phyloP scores from a whole-genome alignment of 2,797 vertebrate species.

The Chromobotia macracanthus region DNA sequence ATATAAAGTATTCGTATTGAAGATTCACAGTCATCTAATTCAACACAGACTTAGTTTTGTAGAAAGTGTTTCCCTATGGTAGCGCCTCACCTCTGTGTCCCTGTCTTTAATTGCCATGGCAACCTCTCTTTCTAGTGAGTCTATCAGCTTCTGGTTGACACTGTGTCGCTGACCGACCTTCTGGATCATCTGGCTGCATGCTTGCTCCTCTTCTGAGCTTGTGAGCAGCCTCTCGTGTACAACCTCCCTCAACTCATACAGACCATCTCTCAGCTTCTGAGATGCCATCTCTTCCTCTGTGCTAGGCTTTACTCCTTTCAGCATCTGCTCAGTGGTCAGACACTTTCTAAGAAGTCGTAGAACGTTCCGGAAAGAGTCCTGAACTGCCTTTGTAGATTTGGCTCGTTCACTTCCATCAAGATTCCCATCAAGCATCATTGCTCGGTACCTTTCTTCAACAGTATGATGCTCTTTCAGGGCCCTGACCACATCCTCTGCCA shows the following conservation, averaged over 20 bases:
- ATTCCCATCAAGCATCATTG: constrained; percentile 2
- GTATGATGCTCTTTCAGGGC: constrained; percentile 69
- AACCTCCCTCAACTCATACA: constrained; percentile 74
- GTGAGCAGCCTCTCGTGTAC: constrained; percentile 76
- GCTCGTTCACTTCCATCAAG: constrained; percentile 38
- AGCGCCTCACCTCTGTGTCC: constrained; percentile 71
- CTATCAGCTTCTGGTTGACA: constrained; percentile 61
- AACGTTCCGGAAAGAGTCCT: constrained; percentile 74
- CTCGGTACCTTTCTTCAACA: constrained; percentile 64
- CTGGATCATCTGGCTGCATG: constrained; percentile 63
- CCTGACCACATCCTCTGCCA: constrained; percentile 60
- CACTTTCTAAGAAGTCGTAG: constrained; percentile 71
- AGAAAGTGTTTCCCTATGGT: neutral
- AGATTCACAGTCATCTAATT: too few species aligned
- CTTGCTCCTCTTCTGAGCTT: constrained; percentile 70
- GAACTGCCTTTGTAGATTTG: constrained; percentile 63
- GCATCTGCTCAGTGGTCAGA: constrained; percentile 57
- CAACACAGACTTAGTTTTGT: too few species aligned
- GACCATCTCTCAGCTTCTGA: constrained; percentile 65
- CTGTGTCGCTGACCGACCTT: constrained; percentile 54
- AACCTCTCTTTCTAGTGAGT: constrained; percentile 64
- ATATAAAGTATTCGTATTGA: neutral
- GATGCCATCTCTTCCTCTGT: constrained; percentile 17
- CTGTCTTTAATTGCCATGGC: constrained; percentile 54
- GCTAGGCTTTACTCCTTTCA: constrained; percentile 57